Evolutionary conservation across 2,113 vertebrate species (phyloP).

Genomic region (Ivindomyrus marchei): DNA sequence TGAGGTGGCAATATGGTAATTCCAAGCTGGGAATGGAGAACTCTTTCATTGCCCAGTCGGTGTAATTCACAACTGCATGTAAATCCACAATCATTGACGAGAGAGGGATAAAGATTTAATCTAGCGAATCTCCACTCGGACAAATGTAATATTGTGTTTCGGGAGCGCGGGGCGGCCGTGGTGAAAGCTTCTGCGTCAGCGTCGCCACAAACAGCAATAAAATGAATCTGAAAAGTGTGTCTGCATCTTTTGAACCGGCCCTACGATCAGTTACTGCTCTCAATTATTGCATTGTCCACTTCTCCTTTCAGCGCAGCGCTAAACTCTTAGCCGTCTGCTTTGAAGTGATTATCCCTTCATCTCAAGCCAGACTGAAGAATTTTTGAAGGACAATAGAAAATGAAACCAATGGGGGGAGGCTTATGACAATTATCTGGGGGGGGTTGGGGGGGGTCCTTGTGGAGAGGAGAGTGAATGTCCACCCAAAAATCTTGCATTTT

Average conservation of each 20-base stretch:
- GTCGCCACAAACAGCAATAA: slow-evolving; percentile 71
- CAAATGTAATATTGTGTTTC: slow-evolving; percentile 8
- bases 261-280: slow-evolving; percentile 93
- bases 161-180: not conserved
- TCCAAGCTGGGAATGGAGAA: not conserved
- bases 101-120: not conserved
- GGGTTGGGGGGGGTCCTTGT: not conserved
- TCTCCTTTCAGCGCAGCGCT: slow-evolving; percentile 83
- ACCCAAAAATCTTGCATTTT: no score
- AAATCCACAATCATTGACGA: not conserved
- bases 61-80: not conserved
- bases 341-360: slow-evolving; percentile 99
- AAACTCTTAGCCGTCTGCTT: slow-evolving; percentile 93
- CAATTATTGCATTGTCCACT: slow-evolving; percentile 94
- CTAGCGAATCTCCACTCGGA: not conserved
- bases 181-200: slow-evolving; percentile 23
- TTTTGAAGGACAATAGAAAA: slow-evolving; percentile 85
- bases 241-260: slow-evolving; percentile 67
- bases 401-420: slow-evolving; percentile 69
- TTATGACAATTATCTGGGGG: slow-evolving; percentile 72
- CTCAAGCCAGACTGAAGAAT: slow-evolving; percentile 91
- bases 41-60: not conserved
- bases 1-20: not conserved
- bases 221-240: slow-evolving; percentile 68
- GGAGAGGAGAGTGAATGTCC: no score